Evolutionary conservation across 2,113 vertebrate genomes (phyloP).

Genomic region (Calonectris borealis): DNA sequence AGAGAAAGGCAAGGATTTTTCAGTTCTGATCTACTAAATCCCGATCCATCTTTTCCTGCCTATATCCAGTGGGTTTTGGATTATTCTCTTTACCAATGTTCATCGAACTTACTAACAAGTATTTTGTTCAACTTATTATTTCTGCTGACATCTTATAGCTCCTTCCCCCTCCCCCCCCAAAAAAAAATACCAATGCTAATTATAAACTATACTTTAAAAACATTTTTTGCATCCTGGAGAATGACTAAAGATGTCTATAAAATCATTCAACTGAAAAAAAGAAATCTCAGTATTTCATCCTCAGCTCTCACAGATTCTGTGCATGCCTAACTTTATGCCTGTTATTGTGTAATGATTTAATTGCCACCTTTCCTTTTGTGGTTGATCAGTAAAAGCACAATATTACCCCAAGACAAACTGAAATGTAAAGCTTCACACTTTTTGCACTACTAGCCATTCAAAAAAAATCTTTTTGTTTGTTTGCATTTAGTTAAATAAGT

Average conservation of each 20-base stretch:
- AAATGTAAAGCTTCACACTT: not conserved
- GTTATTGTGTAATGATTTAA: not conserved
- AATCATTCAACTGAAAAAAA: not conserved
- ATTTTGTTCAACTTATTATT: not conserved
- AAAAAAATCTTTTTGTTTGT: not conserved
- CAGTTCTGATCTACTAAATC: not conserved
- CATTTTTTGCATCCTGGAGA: not conserved
- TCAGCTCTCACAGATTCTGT: not conserved
- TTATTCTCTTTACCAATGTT: not conserved
- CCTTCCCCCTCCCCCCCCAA: too few relatives aligned
- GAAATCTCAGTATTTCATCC: not conserved
- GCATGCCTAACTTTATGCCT: not conserved
- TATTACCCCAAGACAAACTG: not conserved
- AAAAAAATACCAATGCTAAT: not conserved
- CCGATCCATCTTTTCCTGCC: not conserved
- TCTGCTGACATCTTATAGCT: not conserved
- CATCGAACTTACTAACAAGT: not conserved
- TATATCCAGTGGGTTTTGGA: not conserved
- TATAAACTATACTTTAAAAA: not conserved
- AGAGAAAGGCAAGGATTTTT: not conserved
- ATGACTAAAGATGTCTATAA: not conserved
- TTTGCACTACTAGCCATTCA: not conserved
- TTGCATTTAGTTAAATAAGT: conserved; percentile 81
- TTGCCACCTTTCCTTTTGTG: not conserved
- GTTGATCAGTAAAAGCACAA: not conserved